These are phyloP conservation scores for Odontomachus brunneus DNA, from an alignment of 1,140 invertebrate species.

Conservation along the genomic window DNA sequence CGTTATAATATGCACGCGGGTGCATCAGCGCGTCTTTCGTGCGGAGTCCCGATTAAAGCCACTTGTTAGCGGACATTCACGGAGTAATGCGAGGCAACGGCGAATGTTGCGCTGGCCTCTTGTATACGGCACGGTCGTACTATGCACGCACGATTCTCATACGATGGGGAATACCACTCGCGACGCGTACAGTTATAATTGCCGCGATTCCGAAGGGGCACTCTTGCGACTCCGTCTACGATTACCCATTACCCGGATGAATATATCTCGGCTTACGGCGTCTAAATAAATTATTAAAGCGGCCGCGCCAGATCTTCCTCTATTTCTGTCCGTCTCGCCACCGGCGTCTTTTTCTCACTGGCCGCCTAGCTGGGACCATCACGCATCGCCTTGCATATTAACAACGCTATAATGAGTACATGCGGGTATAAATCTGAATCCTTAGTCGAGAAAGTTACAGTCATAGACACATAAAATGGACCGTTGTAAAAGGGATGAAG, in stretches of 20 bases:
- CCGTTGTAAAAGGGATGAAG: no score
- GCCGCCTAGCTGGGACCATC: background rate
- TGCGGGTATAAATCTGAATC: constrained; percentile 42
- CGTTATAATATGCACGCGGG: background rate
- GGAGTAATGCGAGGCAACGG: background rate
- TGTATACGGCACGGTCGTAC: background rate
- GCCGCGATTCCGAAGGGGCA: constrained; percentile 61
- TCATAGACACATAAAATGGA: no score
- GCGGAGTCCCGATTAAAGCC: constrained; percentile 24
- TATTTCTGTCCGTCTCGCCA: background rate
- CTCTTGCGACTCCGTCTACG: constrained; percentile 67
- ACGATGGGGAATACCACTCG: background rate
- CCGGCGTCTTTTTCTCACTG: background rate
- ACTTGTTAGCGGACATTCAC: constrained; percentile 39
- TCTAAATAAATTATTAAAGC: constrained; percentile 69
- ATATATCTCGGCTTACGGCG: constrained; percentile 64
- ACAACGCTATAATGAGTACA: constrained; percentile 51
- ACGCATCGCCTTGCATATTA: constrained; percentile 53
- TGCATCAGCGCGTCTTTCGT: background rate
- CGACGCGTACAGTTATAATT: constrained; percentile 70
- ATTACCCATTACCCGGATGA: constrained; percentile 72
- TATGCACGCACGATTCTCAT: background rate
- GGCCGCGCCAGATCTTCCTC: background rate
- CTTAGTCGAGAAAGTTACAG: background rate
- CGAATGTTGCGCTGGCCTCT: constrained; percentile 1